Conservation (phyloP, 2,113 vertebrate species). For the Axis porcinus region DNA sequence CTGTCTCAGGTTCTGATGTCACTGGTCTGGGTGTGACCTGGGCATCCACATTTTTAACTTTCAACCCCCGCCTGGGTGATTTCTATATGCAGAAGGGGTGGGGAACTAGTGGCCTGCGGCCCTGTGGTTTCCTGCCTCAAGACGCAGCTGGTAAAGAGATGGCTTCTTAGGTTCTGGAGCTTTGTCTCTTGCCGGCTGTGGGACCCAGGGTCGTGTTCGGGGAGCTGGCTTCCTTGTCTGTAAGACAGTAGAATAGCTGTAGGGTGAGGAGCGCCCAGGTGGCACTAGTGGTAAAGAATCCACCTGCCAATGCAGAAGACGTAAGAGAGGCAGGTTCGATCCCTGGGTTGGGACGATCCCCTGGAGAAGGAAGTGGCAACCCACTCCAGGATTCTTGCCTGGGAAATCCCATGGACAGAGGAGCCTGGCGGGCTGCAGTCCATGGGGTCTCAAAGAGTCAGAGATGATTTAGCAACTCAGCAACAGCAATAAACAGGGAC, state of each 20-base stretch:
- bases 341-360: background rate
- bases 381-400: background rate
- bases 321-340: background rate
- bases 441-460: background rate
- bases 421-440: background rate
- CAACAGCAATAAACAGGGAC: background rate
- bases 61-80: no score
- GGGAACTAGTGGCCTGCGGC: no score
- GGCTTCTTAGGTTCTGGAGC: background rate
- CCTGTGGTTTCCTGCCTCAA: background rate
- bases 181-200: background rate
- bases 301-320: background rate
- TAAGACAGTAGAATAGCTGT: no score
- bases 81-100: background rate
- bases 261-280: no score
- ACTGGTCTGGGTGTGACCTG: background rate
- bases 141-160: background rate
- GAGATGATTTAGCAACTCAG: background rate
- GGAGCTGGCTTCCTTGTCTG: background rate
- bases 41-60: background rate
- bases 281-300: background rate
- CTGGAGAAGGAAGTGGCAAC: background rate
- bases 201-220: background rate
- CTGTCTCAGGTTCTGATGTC: background rate
- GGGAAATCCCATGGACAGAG: background rate